Evolutionary conservation across 2,113 vertebrate genomes (phyloP).

Genomic region (Herpailurus yagouaroundi): DNA sequence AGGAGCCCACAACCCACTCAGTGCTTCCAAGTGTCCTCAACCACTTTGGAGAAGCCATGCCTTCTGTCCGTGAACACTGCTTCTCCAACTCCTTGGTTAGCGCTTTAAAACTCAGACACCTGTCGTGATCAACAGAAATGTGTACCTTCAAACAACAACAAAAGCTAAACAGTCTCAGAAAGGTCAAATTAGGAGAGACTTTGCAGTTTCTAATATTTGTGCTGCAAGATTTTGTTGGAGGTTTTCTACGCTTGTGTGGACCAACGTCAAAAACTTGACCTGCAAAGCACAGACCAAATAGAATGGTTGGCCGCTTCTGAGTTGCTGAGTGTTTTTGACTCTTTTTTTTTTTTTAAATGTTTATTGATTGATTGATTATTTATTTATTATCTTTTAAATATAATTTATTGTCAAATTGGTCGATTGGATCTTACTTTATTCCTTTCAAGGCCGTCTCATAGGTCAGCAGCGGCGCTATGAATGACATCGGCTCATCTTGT

Average conservation of each 20-base stretch:
- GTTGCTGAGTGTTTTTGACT: not conserved
- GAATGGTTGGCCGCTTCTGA: not conserved
- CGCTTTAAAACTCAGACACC: not conserved
- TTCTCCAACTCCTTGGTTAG: not conserved
- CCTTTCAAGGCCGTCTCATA: not conserved
- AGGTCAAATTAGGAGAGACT: not conserved
- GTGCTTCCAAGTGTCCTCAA: rapidly evolving
- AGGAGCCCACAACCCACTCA: no score
- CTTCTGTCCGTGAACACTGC: not conserved
- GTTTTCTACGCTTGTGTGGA: not conserved
- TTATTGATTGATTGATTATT: no score
- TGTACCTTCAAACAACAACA: not conserved
- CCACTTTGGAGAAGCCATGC: not conserved
- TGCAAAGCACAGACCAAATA: not conserved
- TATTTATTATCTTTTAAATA: no score
- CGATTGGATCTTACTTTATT: not conserved
- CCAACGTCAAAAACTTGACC: not conserved
- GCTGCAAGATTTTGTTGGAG: not conserved
- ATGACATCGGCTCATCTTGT: not conserved
- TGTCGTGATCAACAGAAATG: not conserved
- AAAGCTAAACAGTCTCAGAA: not conserved
- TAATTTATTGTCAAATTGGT: no score
- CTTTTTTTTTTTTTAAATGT: no score
- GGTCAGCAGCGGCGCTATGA: not conserved
- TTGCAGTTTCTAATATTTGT: not conserved